A percentile compares a stretch with the other conserved stretches of the same genome.
These are phyloP conservation scores for Nemoura dubitans DNA, from an alignment of 2,888 invertebrate species.

Conservation along the genomic window DNA sequence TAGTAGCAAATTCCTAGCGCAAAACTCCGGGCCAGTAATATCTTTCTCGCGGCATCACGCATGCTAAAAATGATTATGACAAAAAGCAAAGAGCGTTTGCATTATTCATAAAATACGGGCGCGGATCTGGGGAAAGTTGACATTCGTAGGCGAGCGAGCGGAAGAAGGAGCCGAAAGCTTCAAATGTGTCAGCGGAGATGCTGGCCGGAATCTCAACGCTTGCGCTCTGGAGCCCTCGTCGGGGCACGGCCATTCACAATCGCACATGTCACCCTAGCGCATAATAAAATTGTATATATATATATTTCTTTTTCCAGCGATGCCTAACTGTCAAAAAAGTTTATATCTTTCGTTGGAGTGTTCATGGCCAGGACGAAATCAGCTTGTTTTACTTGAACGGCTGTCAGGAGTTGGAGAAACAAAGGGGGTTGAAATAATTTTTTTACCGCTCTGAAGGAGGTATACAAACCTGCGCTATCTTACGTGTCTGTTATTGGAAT, in stretches of 20 bases:
- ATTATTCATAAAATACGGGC: slow-evolving; percentile 34
- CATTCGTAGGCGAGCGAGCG: slow-evolving; percentile 32
- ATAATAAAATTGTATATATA: background rate
- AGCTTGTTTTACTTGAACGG: too few relatives aligned
- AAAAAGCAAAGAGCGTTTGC: slow-evolving; percentile 28
- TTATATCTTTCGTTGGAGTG: background rate
- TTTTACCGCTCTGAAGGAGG: too few relatives aligned
- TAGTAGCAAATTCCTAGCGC: background rate
- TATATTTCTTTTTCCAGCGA: background rate
- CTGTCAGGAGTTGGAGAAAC: background rate
- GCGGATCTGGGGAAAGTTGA: slow-evolving; percentile 27
- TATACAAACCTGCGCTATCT: too few relatives aligned
- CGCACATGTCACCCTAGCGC: background rate
- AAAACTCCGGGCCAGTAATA: background rate
- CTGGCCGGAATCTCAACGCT: background rate
- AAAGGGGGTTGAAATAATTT: background rate
- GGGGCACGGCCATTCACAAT: background rate
- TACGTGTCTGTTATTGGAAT: too few relatives aligned
- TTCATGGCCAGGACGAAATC: too few relatives aligned
- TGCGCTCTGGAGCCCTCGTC: background rate
- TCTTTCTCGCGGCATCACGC: background rate
- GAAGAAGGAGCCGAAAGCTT: background rate
- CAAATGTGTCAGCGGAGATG: background rate
- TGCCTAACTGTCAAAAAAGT: background rate
- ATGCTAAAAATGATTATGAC: background rate